Evolutionary conservation across 53 echinoderm and acorn worm species (phyloP), one percentile per base, ranked within the genome.

Genomic region (Holothuria leucospilota): DNA sequence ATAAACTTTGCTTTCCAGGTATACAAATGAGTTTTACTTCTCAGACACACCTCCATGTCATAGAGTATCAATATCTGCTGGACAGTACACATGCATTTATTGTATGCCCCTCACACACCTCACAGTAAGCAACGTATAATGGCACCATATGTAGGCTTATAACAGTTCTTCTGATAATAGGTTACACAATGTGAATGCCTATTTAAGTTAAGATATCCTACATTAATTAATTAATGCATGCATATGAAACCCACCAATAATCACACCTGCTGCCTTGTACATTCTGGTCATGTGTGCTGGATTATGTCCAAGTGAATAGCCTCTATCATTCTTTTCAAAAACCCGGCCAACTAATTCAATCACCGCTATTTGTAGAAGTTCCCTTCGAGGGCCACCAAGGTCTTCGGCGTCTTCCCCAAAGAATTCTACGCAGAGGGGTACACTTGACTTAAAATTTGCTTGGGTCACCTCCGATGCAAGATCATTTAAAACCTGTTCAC

Each of bases 371-470:
- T 27, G 23, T 27, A 68, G 68, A 0, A 68, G 68, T 28, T 68
- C 68, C 23, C 12, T n/a, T 25, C 68, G 68, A 24, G 68, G 68
- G 6, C 68, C 68, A 25, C 68, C 68, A 27, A 24, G 34, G 34
- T 68, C 68, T 24, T 68, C 23, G 6, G 68, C 68, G 23, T 68
- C 68, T 68, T 68, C 68, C 68, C 68, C 68, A 11, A 68, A 68
- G 28, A 68, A 68, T 68, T 68, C 68, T 25, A 68, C 68, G 23
- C 68, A 68, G 23, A 68, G 28, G 24, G 68, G 68, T 5, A 68
- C 68, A 27, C 28, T 68, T 26, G 68, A 68, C 8, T 68, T 68
- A 11, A 68, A 68, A 24, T 26, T 6, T n/a, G 68, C 5, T 68
- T 21, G 28, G 5, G 68, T 68, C 2, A 68, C 24, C 29, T 68